Conservation (phyloP, 64 coral and sea anemone genomes). For the Montipora sp. region DNA sequence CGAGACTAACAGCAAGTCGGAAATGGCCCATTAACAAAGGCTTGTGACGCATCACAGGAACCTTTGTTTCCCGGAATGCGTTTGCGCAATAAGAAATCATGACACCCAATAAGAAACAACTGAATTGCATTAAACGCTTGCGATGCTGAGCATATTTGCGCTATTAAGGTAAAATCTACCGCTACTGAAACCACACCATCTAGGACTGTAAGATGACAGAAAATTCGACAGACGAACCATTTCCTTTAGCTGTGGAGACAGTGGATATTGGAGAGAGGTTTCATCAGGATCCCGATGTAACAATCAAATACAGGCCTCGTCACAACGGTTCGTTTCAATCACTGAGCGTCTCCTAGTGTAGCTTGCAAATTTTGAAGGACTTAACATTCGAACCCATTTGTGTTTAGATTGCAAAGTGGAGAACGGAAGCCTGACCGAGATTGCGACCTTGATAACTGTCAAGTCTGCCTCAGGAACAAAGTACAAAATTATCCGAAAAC, state of each 20-base stretch:
- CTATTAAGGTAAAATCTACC: background rate
- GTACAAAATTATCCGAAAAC: background rate
- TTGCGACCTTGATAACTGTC: background rate
- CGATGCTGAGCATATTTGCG: background rate
- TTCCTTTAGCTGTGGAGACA: background rate
- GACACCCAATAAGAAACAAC: background rate
- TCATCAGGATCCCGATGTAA: background rate
- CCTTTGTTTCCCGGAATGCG: background rate
- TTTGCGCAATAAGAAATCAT: background rate
- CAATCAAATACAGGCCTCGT: background rate
- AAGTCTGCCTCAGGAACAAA: background rate
- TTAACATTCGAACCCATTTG: background rate
- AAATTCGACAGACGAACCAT: background rate
- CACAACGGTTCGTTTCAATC: background rate
- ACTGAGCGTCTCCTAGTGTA: too few relatives aligned
- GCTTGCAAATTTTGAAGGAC: background rate
- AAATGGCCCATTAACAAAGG: too few relatives aligned
- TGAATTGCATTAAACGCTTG: background rate
- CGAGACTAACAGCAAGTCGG: too few relatives aligned
- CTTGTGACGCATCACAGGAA: too few relatives aligned
- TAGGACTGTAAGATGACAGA: background rate
- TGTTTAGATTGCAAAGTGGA: background rate
- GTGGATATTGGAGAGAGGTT: background rate
- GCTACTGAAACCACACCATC: rapidly evolving
- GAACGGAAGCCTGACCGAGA: background rate